Evolutionary conservation across 2,113 vertebrate species (phyloP), one percentile per base, ranked within the genome.

Genomic region (Hydropotes inermis): DNA sequence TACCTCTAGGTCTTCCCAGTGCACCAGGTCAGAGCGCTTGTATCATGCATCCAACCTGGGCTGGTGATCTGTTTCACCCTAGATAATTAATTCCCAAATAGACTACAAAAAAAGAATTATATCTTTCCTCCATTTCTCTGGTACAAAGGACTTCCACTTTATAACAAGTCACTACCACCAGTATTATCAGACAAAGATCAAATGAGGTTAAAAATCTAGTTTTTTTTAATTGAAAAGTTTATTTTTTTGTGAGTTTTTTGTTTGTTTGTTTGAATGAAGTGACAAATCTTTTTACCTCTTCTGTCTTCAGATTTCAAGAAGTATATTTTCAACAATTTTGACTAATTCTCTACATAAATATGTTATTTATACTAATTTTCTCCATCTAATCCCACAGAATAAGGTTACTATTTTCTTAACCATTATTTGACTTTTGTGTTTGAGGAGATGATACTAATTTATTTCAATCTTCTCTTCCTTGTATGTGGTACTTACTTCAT

Each of bases 401-500:
- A 60, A 83, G 57, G 28, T 78, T 67, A 14, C 47, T 60, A 74
- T 93, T 94, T 95, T 95, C 64, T 96, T 93, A 97, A 67, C 47
- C 9, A 82, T 15, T 86, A 52, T 76, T 96, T 16, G 87, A 27
- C 78, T 82, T 94, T 23, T 95, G 8, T 23, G 27, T 97, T 89
- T 76, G 4, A 95, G 58, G 21, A 94, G 93, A 86, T 96, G 39
- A 93, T 58, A 84, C 76, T 93, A 78, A 95, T 96, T 97, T 93
- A 30, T 67, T 91, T 6, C 16, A 91, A 67, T 82, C 60, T 91
- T 89, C 6, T 91, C 52, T 94, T 74, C 21, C 57, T 91, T 85
- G 13, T 15, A 19, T 58, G 45, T 86, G 54, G 36, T 86, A 84
- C 25, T 95, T 96, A 90, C 11, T 95, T 91, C 39, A n/a, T 28